Evolutionary conservation across 1,140 invertebrate species (phyloP), one percentile per base, ranked within the genome.

Genomic region (Trichonephila clavipes): DNA sequence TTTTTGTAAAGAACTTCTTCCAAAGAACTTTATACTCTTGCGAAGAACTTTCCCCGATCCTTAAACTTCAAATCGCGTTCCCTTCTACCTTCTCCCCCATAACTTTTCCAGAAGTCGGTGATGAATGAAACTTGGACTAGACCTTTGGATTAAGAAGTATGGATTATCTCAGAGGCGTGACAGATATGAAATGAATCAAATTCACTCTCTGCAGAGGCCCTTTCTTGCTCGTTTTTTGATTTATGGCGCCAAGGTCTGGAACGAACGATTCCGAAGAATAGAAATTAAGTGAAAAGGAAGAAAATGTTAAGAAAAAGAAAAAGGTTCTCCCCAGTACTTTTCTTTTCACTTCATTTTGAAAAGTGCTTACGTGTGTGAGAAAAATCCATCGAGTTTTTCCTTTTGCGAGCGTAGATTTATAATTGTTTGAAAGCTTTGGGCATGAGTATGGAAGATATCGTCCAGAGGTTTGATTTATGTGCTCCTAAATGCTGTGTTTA

Each of bases 101-200:
- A 89, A 89, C 69, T 89, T 89, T 77, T 34, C 58, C 14, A 7
- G 24, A 58, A 69, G 64, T 72, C 66, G 34, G 58, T 90, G 89
- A 90, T 90, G 89, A 90, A 90, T 90, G 89, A 82, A 90, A 58
- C 51, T 34, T 44, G 14, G 58, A 82, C 89, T 51, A 82, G 89
- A 90, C 34, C 72, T 82, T 44, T 69, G 69, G 72, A 90, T 90
- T 90, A 90, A 90, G 89, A 90, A 90, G 89, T 90, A 90, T 90
- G 89, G 89, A 90, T 90, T 90, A 90, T 90, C 89, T 81, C 21
- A 69, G 12, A 82, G 24, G 66, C 89, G 89, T 90, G 89, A 82
- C 89, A 90, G 89, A 82, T 90, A 82, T 90, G 69, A 62, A 90
- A 90, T 90, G 89, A 90, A 90, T 90, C 89, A 90, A 90, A 90